These are phyloP conservation scores for Centropus unirufus DNA, from an alignment of 2,113 vertebrate species.

Conservation along the genomic window DNA sequence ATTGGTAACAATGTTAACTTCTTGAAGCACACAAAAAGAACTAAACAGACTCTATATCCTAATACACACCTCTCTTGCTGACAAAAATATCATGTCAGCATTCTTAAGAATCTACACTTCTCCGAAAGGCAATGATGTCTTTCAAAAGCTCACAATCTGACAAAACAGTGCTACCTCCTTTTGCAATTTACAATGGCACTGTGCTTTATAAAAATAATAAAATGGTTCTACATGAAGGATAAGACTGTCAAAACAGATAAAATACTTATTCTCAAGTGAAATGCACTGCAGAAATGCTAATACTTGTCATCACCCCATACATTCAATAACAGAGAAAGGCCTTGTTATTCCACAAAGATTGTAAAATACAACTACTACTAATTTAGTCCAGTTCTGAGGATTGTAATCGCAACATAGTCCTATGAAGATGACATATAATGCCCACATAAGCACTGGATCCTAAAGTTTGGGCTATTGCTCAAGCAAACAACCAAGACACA, in stretches of 20 bases:
- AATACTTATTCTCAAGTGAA: not conserved
- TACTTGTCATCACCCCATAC: not conserved
- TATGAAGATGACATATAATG: rapidly evolving
- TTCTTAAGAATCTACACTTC: not conserved
- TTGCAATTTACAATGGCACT: not conserved
- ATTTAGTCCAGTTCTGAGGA: not conserved
- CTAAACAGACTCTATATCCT: not conserved
- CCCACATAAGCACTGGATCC: not conserved
- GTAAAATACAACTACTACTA: not conserved
- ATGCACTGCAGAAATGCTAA: not conserved
- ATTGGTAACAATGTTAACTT: not conserved
- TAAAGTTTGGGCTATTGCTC: not conserved
- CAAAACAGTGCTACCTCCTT: not conserved
- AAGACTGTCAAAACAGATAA: not conserved
- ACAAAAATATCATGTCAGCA: not conserved
- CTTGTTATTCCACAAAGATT: not conserved
- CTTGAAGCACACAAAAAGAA: not conserved
- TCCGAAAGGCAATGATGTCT: not conserved
- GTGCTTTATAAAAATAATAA: not conserved
- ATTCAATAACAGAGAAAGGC: not conserved
- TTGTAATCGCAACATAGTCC: not conserved
- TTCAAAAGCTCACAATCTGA: not conserved
- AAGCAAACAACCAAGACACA: not conserved
- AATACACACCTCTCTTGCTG: not conserved
- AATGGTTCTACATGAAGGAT: not conserved